Percentiles rank a stretch among this genome's conserved stretches.
Conservation (phyloP, 37 sponge, comb jelly and placozoan genomes). For the Aplysina aerophoba region DNA sequence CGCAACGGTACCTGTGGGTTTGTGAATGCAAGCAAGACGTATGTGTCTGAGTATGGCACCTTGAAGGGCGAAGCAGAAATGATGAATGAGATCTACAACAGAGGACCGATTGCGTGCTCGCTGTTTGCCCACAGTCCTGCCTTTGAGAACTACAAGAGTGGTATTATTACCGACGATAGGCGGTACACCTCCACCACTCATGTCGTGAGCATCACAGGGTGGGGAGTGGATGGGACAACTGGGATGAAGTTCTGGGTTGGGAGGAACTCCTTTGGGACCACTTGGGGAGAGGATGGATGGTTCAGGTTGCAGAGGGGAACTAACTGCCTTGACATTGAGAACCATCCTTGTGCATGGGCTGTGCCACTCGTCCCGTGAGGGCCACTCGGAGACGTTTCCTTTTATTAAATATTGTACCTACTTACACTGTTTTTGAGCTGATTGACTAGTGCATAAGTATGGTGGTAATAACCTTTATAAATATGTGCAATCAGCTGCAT, state of each 20-base stretch:
- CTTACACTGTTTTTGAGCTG: too few relatives aligned
- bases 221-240: slow-evolving; percentile 50
- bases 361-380: slow-evolving; percentile 31
- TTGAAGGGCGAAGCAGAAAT: slow-evolving; percentile 66
- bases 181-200: slow-evolving; percentile 75
- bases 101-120: slow-evolving; percentile 86
- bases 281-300: slow-evolving; percentile 86
- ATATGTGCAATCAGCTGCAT: too few relatives aligned
- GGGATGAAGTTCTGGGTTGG: slow-evolving; percentile 82
- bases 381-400: too few relatives aligned
- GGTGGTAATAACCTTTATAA: too few relatives aligned
- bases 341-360: slow-evolving; percentile 74
- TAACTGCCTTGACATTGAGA: slow-evolving; percentile 71
- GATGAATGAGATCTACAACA: slow-evolving; percentile 76
- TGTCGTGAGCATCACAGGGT: slow-evolving; percentile 73
- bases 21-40: slow-evolving; percentile 50
- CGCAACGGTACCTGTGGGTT: slow-evolving; percentile 49
- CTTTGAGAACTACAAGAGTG: slow-evolving; percentile 65
- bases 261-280: slow-evolving; percentile 83
- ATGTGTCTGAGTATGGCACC: slow-evolving; percentile 62
- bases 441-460: too few relatives aligned
- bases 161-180: slow-evolving; percentile 57
- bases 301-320: slow-evolving; percentile 74
- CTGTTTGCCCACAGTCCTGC: slow-evolving; percentile 75
- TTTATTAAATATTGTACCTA: too few relatives aligned